Evolutionary conservation across 2,113 vertebrate species (phyloP).

Genomic region (Larimichthys crocea): DNA sequence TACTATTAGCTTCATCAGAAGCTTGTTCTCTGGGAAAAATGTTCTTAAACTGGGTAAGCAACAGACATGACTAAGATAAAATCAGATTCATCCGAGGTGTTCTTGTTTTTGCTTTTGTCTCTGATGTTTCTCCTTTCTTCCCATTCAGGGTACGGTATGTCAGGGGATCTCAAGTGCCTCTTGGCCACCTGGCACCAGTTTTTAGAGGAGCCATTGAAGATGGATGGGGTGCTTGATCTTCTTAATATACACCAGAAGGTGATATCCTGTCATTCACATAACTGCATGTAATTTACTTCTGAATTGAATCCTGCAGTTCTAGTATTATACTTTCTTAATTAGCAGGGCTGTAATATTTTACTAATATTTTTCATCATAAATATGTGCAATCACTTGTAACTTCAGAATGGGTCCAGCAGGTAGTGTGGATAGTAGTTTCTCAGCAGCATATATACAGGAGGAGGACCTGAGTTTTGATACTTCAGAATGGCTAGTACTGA

Average conservation of each 20-base stretch:
- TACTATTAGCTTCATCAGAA: constrained; percentile 78
- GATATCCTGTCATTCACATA: background rate
- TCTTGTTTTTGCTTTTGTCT: background rate
- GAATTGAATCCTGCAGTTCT: constrained; percentile 6
- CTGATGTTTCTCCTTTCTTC: background rate
- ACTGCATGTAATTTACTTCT: background rate
- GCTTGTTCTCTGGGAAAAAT: constrained; percentile 80
- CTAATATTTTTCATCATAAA: too few species aligned
- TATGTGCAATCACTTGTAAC: background rate
- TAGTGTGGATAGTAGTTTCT: background rate
- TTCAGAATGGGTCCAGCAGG: too few species aligned
- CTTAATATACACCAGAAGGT: constrained; percentile 87
- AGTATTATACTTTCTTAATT: background rate
- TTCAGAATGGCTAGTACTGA: background rate
- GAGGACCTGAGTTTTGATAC: background rate
- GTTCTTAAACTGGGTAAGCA: constrained; percentile 89
- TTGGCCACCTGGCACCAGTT: constrained; percentile 80
- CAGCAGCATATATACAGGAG: background rate
- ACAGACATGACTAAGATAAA: background rate
- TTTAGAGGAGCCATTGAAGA: constrained; percentile 74
- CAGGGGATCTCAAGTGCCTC: constrained; percentile 87
- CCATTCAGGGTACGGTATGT: constrained; percentile 88
- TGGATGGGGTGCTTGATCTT: constrained; percentile 85
- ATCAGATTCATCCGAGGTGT: background rate
- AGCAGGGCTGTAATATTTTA: background rate